phyloP scores from a whole-genome alignment of 2,113 vertebrate species.

The Scartelaos histophorus region DNA sequence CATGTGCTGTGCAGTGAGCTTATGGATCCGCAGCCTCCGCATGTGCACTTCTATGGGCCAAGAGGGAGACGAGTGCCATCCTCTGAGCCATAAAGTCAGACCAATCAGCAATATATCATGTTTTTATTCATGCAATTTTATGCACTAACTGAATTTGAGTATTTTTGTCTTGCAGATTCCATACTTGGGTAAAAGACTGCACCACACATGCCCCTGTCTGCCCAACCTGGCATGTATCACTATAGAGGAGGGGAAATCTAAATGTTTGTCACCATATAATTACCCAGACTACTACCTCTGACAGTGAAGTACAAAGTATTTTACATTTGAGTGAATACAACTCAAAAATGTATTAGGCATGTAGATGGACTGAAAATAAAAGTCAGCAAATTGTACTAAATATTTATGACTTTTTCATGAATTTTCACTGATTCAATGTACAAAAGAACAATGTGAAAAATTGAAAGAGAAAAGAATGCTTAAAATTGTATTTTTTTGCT shows the following conservation, averaged over 20 bases:
- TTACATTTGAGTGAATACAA: not conserved
- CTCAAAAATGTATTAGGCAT: too few species aligned
- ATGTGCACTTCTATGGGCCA: conserved; percentile 90
- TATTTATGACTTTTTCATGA: too few species aligned
- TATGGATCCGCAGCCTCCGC: conserved; percentile 91
- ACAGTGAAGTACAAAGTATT: conserved; percentile 20
- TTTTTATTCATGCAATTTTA: not conserved
- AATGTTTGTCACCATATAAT: conserved; percentile 79
- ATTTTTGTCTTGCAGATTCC: conserved; percentile 80
- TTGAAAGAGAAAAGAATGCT: not conserved
- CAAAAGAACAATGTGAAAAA: not conserved
- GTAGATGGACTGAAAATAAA: not conserved
- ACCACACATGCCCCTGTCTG: conserved; percentile 90
- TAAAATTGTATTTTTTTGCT: not conserved
- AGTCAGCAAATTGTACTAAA: too few species aligned
- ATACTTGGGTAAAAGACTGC: conserved; percentile 84
- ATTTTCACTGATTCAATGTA: not conserved
- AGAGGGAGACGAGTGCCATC: conserved; percentile 89
- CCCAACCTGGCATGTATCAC: conserved; percentile 81
- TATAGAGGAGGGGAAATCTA: conserved; percentile 74
- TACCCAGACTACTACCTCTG: conserved; percentile 78
- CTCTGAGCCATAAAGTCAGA: conserved; percentile 89
- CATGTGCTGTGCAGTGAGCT: conserved; percentile 92
- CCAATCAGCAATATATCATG: accelerated
- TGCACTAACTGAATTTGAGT: not conserved